Base-by-base conservation (phyloP, 2,888 invertebrate genomes). In the Caenorhabditis doughertyi region DNA sequence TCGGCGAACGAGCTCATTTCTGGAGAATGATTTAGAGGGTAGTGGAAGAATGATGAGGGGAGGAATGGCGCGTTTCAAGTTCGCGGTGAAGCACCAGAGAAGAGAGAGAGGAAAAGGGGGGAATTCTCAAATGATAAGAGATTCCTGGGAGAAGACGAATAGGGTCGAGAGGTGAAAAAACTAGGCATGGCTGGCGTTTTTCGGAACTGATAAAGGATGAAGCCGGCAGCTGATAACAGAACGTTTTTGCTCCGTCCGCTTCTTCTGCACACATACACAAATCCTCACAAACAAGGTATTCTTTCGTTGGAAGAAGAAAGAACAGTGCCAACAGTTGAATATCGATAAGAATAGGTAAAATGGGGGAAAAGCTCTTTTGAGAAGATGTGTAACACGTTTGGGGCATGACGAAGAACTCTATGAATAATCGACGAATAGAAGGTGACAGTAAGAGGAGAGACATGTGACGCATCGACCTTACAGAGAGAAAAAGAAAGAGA, bases 201-300 rank as follows among this genome's bases (percentile, higher is more conserved):
- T 56, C 39, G 18, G 11, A 47, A 51, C 29, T 58, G 67, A 67
- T 65, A 67, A 67, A 49, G 51, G n/a, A 58, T 13, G 39, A 55
- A 55, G 42, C 64, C 55, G 64, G 58, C 74, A 74, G 56, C 74
- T 74, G 74, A 74, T 74, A 74, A 74, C 74, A 74, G 74, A 74
- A 65, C 74, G 47, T 56, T 65, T 32, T 56, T 65, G 44, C 64
- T 42, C 56, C 35, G 47, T 51, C 47, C 27, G 16, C 25, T 25
- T n/a, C n/a, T 23, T 47, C 44, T 47, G 44, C 44, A 47, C 18
- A 23, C 11, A n/a, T n/a, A n/a, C n/a, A 70, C 27, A 56, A 29
- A 42, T 47, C 27, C 64, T 42, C 58, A 71, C 71, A 58, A 71
- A 58, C 71, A 71, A 35, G 67, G 39, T 51, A 3, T 53, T 23